These are phyloP conservation scores for Melipona bicolor DNA, from an alignment of 2,888 invertebrate genomes.

Conservation along the genomic window DNA sequence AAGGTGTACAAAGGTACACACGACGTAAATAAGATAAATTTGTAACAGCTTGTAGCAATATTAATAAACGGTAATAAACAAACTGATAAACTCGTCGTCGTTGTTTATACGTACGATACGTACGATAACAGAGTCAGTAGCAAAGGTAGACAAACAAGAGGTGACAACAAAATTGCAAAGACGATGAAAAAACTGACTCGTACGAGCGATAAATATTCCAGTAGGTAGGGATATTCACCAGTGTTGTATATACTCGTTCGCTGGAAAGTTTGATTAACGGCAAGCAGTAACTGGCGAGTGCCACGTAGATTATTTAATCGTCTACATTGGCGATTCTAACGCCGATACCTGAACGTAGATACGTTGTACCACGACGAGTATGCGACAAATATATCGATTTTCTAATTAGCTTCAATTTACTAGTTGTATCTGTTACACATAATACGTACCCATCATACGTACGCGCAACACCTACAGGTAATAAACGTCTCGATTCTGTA, in stretches of 20 bases:
- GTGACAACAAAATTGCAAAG: not conserved
- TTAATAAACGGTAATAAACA: no score
- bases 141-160: not conserved
- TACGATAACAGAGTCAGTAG: not conserved
- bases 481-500: not conserved
- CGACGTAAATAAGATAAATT: no score
- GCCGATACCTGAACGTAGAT: not conserved
- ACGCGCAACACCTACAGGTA: not conserved
- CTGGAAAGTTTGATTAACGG: not conserved
- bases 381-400: not conserved
- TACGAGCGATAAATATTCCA: not conserved
- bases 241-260: not conserved
- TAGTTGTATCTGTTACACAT: no score
- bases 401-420: not conserved
- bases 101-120: no score
- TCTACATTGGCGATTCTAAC: not conserved
- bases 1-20: no score
- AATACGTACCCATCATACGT: no score
- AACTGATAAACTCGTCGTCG: no score
- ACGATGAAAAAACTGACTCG: not conserved
- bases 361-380: not conserved
- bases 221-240: not conserved
- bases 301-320: not conserved
- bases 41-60: not conserved
- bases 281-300: not conserved